Evolutionary conservation across 2,888 invertebrate species (phyloP).

Genomic region (Drosophila longiperda): DNA sequence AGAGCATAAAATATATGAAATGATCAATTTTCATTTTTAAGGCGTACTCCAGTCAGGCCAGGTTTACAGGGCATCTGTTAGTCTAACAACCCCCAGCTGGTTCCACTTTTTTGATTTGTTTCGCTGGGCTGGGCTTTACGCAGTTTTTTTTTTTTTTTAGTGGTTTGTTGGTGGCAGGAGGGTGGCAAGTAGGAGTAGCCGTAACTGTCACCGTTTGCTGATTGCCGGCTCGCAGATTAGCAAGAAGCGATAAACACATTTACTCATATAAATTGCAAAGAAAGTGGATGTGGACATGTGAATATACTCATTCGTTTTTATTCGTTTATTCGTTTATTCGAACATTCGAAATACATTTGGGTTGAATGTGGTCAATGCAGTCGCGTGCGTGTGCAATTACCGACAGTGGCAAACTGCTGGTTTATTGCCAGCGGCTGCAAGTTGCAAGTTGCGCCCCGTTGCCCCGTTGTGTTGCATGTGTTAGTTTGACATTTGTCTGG

Average conservation of each 20-base stretch:
- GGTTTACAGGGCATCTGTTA: background rate
- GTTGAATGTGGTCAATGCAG: slow-evolving; percentile 20
- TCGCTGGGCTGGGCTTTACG: slow-evolving; percentile 17
- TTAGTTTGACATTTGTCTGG: slow-evolving; percentile 74
- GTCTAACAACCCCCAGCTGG: background rate
- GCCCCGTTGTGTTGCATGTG: slow-evolving; percentile 42
- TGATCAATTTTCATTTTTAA: background rate
- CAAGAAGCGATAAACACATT: slow-evolving; percentile 72
- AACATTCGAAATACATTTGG: slow-evolving; percentile 11
- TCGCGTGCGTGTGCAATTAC: slow-evolving; percentile 77
- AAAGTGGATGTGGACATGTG: slow-evolving; percentile 66
- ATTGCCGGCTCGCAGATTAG: slow-evolving; percentile 63
- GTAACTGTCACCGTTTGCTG: slow-evolving; percentile 73
- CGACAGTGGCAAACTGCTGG: slow-evolving; percentile 11
- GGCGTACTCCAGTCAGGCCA: background rate
- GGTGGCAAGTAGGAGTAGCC: slow-evolving; percentile 65
- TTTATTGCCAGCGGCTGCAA: background rate
- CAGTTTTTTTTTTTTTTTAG: background rate
- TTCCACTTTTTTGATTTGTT: background rate
- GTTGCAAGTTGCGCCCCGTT: background rate
- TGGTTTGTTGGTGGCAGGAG: background rate
- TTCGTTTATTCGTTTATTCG: slow-evolving; percentile 6
- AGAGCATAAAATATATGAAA: background rate
- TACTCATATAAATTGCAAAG: slow-evolving; percentile 76
- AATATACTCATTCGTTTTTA: slow-evolving; percentile 3